These are phyloP conservation scores for Morus bassanus DNA, from an alignment of 2,797 vertebrate genomes.

Conservation along the genomic window DNA sequence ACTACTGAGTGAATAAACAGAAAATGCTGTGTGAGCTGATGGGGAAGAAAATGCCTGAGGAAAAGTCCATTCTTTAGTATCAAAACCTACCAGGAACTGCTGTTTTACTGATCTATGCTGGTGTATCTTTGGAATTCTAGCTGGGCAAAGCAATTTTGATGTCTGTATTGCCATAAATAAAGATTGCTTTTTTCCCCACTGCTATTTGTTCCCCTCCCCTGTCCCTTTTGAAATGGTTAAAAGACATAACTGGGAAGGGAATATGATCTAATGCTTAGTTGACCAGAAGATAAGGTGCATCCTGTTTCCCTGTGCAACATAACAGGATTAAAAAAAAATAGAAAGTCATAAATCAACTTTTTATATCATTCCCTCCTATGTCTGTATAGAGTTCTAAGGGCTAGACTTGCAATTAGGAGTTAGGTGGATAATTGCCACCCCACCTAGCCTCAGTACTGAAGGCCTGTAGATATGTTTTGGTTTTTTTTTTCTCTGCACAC, in stretches of 20 bases:
- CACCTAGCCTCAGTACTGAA: background rate
- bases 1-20: slow-evolving; percentile 41
- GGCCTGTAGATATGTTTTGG: rapidly evolving
- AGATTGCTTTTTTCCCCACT: background rate
- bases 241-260: background rate
- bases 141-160: slow-evolving; percentile 40
- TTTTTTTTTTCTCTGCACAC: rapidly evolving
- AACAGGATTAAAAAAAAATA: background rate
- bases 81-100: slow-evolving; percentile 19
- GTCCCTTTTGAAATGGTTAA: slow-evolving; percentile 2
- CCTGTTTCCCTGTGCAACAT: background rate
- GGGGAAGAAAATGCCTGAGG: slow-evolving; percentile 40
- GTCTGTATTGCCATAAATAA: slow-evolving; percentile 45
- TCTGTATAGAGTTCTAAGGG: background rate
- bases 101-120: slow-evolving; percentile 44
- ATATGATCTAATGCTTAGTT: slow-evolving; percentile 8
- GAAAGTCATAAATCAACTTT: background rate
- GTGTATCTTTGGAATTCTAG: slow-evolving; percentile 18
- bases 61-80: slow-evolving; percentile 42
- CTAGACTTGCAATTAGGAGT: background rate
- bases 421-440: background rate
- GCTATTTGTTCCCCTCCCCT: slow-evolving; percentile 20
- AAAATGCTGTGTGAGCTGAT: slow-evolving; percentile 45
- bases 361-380: background rate
- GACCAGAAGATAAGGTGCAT: background rate